These are phyloP conservation scores for Arizona elegans DNA, from an alignment of 2,113 vertebrate species.

Conservation along the genomic window DNA sequence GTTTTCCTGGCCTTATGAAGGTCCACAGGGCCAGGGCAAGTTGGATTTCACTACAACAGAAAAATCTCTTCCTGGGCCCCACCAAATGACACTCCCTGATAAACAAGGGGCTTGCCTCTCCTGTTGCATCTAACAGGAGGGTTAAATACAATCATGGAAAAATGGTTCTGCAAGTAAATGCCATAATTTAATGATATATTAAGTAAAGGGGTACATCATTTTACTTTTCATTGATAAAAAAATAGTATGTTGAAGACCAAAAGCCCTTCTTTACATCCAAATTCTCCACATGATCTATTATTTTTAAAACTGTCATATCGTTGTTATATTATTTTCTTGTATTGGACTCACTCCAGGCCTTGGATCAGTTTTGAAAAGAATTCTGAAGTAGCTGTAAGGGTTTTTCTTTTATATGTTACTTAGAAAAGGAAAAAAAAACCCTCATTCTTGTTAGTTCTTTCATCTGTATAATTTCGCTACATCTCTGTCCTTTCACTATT, in stretches of 20 bases:
- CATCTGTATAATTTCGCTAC: neutral
- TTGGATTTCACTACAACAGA: neutral
- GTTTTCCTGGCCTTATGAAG: neutral
- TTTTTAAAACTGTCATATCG: neutral
- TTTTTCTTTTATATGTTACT: neutral
- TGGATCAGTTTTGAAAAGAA: neutral
- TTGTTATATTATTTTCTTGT: neutral
- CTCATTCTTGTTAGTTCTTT: neutral
- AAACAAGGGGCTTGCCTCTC: neutral
- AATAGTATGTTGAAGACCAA: neutral
- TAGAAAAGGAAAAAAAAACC: neutral
- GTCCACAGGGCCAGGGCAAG: neutral
- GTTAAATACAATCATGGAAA: neutral
- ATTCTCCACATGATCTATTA: neutral
- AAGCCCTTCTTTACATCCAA: neutral
- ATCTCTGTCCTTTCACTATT: neutral
- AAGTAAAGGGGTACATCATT: neutral
- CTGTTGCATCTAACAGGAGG: neutral
- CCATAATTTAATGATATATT: neutral
- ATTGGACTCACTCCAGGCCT: neutral
- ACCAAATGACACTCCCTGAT: neutral
- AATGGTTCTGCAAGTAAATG: neutral
- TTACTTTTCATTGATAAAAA: neutral
- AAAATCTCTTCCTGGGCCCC: neutral
- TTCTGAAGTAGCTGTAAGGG: neutral